phyloP scores from a whole-genome alignment of 2,797 vertebrate species.

The Esox lucius region DNA sequence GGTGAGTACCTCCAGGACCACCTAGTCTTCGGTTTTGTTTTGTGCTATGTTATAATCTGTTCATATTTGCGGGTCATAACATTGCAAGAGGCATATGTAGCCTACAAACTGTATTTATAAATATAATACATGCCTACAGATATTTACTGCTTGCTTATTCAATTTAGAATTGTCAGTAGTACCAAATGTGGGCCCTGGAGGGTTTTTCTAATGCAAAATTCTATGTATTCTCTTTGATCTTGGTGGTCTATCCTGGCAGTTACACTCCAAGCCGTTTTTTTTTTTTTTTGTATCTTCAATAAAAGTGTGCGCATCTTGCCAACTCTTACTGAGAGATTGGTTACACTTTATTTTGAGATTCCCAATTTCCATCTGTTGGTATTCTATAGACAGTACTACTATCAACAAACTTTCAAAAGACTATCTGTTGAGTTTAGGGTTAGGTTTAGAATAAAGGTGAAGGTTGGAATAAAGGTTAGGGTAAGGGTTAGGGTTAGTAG shows the following conservation, averaged over 20 bases:
- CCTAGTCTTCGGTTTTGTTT: background rate
- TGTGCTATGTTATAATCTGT: background rate
- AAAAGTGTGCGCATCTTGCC: background rate
- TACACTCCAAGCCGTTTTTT: background rate
- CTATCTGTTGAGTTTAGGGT: no score
- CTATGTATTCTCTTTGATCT: background rate
- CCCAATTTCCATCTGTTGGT: no score
- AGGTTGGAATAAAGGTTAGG: no score
- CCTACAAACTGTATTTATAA: background rate
- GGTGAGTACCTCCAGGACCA: slow-evolving; percentile 65
- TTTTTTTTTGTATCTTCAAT: background rate
- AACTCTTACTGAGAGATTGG: background rate
- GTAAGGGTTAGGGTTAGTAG: no score
- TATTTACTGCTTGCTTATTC: background rate
- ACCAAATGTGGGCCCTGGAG: background rate
- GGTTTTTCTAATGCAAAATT: background rate
- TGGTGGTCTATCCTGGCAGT: background rate
- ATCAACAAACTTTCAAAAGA: no score
- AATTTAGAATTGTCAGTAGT: background rate
- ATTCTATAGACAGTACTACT: no score
- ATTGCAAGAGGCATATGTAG: background rate
- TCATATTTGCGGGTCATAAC: background rate
- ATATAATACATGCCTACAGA: background rate
- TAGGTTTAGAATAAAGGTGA: no score
- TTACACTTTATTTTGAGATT: no score